Conservation (phyloP, 2,888 invertebrate genomes). For the Polyommatus iphigenia region DNA sequence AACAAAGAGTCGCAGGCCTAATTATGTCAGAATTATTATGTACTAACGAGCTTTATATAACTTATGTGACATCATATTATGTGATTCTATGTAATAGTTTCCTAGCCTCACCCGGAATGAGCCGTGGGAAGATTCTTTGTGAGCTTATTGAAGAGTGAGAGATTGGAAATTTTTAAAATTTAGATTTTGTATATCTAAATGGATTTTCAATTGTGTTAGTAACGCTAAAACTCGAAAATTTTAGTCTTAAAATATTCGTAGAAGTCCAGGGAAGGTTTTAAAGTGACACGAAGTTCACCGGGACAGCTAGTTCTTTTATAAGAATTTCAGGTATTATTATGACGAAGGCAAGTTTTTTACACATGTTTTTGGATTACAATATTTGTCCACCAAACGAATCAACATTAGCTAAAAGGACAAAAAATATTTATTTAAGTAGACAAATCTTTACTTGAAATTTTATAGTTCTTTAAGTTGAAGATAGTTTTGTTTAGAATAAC, state of each 20-base stretch:
- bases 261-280: too few species aligned
- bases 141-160: neutral
- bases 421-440: neutral
- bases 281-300: too few species aligned
- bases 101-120: conserved; percentile 16
- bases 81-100: conserved; percentile 13
- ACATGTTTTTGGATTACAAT: too few species aligned
- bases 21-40: conserved; percentile 29
- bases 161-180: neutral
- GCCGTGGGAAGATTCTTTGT: conserved; percentile 12
- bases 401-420: too few species aligned
- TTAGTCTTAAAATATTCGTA: too few species aligned
- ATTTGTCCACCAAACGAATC: too few species aligned
- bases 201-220: too few species aligned
- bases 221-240: too few species aligned
- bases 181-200: neutral
- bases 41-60: conserved; percentile 29
- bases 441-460: neutral
- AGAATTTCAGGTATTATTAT: neutral
- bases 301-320: neutral
- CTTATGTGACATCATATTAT: conserved; percentile 16
- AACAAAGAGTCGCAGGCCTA: conserved; percentile 22
- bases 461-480: neutral
- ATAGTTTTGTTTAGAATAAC: neutral
- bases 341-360: too few species aligned